These are phyloP conservation scores for Tokudaia tokunoshimensis DNA, from an alignment of 2,797 vertebrate genomes.

Conservation along the genomic window DNA sequence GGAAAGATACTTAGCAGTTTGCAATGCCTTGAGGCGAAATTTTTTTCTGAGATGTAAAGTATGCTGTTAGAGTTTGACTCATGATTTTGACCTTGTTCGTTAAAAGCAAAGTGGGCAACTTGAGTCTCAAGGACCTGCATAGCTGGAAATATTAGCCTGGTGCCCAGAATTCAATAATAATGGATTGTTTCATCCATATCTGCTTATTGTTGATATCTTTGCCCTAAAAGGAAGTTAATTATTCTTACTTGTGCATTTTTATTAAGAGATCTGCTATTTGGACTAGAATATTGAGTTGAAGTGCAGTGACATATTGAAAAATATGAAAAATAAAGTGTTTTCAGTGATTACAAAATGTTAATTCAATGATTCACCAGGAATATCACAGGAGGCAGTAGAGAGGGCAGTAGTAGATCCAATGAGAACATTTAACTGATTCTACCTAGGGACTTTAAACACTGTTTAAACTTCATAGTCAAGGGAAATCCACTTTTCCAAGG, in stretches of 20 bases:
- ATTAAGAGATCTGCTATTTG: conserved; percentile 79
- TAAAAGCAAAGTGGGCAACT: conserved; percentile 84
- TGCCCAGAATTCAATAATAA: conserved; percentile 86
- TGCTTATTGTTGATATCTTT: conserved; percentile 85
- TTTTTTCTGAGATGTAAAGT: conserved; percentile 70
- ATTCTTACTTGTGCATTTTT: conserved; percentile 83
- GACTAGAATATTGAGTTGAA: conserved; percentile 82
- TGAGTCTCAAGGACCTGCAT: conserved; percentile 82
- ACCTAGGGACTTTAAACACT: conserved; percentile 29
- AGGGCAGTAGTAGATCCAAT: conserved; percentile 61
- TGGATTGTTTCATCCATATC: conserved; percentile 84
- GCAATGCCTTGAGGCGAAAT: conserved; percentile 69
- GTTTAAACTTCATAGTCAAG: conserved; percentile 50
- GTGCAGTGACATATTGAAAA: conserved; percentile 59
- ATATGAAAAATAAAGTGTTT: conserved; percentile 68
- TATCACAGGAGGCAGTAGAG: conserved; percentile 51
- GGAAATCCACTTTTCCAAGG: conserved; percentile 34
- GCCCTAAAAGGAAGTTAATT: conserved; percentile 83
- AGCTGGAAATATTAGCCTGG: conserved; percentile 83
- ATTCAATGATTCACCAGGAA: conserved; percentile 73
- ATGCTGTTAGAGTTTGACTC: conserved; percentile 82
- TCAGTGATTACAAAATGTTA: conserved; percentile 68
- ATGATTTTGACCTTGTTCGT: conserved; percentile 85
- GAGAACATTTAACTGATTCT: conserved; percentile 59
- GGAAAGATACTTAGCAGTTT: conserved; percentile 66